Evolutionary conservation across 2,113 vertebrate species (phyloP), one percentile per base, ranked within the genome.

Genomic region (Caloenas nicobarica): DNA sequence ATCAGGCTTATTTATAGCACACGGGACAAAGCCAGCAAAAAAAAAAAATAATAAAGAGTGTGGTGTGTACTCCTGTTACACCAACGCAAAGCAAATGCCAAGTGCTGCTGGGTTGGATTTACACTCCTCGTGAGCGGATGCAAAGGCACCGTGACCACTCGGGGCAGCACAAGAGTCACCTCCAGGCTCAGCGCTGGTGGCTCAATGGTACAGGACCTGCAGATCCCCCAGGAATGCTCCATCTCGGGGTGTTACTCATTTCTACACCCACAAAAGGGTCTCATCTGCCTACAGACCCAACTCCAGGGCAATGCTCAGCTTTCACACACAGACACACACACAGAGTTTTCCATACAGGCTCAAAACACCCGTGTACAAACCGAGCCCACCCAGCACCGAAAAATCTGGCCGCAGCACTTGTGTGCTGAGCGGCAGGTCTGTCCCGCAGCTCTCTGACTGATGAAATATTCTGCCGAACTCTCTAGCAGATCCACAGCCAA

Each of bases 121-220:
- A 24, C 0, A 0, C 25, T n/a, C 53, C 29, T 33, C 0, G 0
- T 6, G 57, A 61, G 51, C 1, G 2, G 64, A 42, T 36, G 25
- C 13, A 34, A 29, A 71, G 46, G 71, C 51, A 46, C 56, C 4
- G 1, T 28, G 42, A 50, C 13, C 38, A 12, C 8, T 23, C 68
- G 29, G 64, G 26, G 8, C 78, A 58, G 24, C 56, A 5, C 16
- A 8, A 5, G 34, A 12, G 38, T 7, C 7, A 57, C 7, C 56
- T 21, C 76, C 65, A 70, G 54, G 60, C 60, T 72, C 78, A 44
- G 82, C 13, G 8, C 25, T 4, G 22, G 13, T n/a, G 46, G 46
- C 46, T 66, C 3, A 0, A 6, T 17, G 46, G 13, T 40, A 14
- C 24, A 13, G 31, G 66, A 48, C 1, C 11, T 1, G 15, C 80